phyloP scores from a whole-genome alignment of 1,140 invertebrate species.

The Hesperophylax magnus region DNA sequence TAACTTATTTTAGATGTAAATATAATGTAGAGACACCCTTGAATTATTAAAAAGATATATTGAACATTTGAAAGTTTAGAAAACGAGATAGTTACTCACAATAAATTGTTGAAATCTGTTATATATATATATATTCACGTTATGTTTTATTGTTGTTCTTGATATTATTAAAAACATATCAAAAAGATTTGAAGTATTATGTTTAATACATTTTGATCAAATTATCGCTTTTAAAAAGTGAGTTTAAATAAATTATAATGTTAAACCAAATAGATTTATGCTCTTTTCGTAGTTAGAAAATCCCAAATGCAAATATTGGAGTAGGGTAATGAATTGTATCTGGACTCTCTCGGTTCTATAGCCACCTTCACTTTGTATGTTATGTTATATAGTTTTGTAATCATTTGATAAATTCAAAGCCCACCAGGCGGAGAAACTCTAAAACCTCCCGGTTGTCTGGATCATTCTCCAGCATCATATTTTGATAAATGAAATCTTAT shows the following conservation, averaged over 20 bases:
- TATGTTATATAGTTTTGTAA: constrained; percentile 32
- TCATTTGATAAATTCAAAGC: neutral
- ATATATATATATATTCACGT: constrained; percentile 29
- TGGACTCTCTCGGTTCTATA: neutral
- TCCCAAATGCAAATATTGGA: too few species aligned
- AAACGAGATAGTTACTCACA: constrained; percentile 5
- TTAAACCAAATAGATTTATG: too few species aligned
- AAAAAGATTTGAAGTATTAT: constrained; percentile 4
- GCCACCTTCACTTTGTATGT: neutral
- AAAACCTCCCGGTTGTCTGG: neutral
- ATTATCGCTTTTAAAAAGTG: constrained; percentile 38
- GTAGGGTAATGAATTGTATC: too few species aligned
- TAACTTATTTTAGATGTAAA: constrained; percentile 43
- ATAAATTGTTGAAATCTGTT: constrained; percentile 33
- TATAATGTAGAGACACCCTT: constrained; percentile 17
- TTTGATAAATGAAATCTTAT: constrained; percentile 19
- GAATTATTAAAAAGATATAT: neutral
- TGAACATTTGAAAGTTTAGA: constrained; percentile 2
- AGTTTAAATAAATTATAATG: constrained; percentile 9
- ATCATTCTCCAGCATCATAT: neutral
- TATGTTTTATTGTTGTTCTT: constrained; percentile 33
- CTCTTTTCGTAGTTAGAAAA: too few species aligned
- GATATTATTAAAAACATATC: neutral
- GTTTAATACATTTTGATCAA: constrained; percentile 14
- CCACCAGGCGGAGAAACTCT: neutral